These are phyloP conservation scores for Sardinella longiceps DNA, from an alignment of 2,797 vertebrate genomes.

Conservation along the genomic window DNA sequence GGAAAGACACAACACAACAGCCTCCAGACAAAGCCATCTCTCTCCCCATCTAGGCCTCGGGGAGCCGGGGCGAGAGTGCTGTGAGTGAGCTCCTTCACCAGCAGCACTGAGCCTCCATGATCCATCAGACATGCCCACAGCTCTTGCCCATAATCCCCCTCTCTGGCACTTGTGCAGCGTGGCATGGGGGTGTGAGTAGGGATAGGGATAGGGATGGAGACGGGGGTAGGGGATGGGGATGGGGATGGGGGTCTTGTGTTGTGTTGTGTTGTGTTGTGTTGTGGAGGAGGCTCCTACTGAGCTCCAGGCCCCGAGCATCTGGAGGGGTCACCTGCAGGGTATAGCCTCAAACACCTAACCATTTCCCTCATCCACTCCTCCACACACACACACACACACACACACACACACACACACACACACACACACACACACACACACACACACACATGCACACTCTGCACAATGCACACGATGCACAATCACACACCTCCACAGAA, in stretches of 20 bases:
- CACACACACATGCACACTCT: not conserved
- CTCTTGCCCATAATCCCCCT: constrained; percentile 32
- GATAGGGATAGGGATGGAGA: too few relatives aligned
- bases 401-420: too few relatives aligned
- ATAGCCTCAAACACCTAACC: constrained; percentile 8
- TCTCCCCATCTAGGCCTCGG: not conserved
- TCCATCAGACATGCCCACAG: constrained; percentile 41
- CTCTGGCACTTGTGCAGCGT: constrained; percentile 25
- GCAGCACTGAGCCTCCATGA: constrained; percentile 35
- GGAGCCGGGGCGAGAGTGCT: not conserved
- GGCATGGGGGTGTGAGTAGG: too few relatives aligned
- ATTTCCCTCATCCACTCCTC: not conserved
- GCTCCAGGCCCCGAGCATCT: not conserved
- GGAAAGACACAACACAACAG: constrained; percentile 9
- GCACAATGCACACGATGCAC: not conserved
- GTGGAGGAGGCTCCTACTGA: not conserved
- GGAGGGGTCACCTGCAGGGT: constrained; percentile 11
- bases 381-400: too few relatives aligned
- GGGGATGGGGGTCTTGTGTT: too few relatives aligned
- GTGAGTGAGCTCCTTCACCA: constrained; percentile 24
- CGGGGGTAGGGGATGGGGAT: too few relatives aligned
- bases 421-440: too few relatives aligned
- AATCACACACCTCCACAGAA: not conserved
- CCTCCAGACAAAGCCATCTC: constrained; percentile 10
- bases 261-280: too few relatives aligned